Base-by-base conservation (phyloP, 2,888 invertebrate species). In the Eupithecia tripunctaria region DNA sequence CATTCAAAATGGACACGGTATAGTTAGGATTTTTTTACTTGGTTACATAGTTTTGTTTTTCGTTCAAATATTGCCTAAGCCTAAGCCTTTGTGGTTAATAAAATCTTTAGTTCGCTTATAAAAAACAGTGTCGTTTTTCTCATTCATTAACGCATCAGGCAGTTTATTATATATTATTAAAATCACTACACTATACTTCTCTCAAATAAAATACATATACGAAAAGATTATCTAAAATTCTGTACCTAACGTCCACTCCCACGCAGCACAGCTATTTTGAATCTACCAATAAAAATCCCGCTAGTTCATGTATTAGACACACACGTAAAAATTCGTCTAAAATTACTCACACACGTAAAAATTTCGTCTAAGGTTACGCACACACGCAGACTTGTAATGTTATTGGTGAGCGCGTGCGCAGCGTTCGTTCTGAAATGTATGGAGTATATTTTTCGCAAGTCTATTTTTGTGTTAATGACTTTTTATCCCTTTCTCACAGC, bases 401-500 rank as follows among this genome's bases (percentile, higher is more conserved):
- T 85, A 89, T 93, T 93, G 91, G 93, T 74, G 70, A 67, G 60
- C 81, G 80, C 81, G 47, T 68, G 80, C 85, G 80, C 81, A 78
- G 77, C 79, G 73, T 81, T 83, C 85, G 74, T 81, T 83, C 85
- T 86, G 84, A 84, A 88, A 86, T 88, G 86, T 85, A 87, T 84
- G 84, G 82, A 89, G 84, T 86, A 87, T 88, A 92, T 92, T 92
- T 92, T 92, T 92, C 91, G 87, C 82, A 86, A 84, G 84, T 92
- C 94, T 94, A 93, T 94, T 94, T 94, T 94, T 93, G 92, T 83
- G 82, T 84, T 87, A 84, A 82, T 82, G 82, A 90, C 89, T 93
- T 94, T 94, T 94, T 94, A 91, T 91, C 85, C 89, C 85, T 86
- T 81, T 72, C 71, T 29, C 82, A 84, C 76, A 38, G 66, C 43